Percentiles rank a stretch among this genome's conserved stretches.
Conservation (phyloP, 2,113 vertebrate species). For the Lasiurus cinereus region DNA sequence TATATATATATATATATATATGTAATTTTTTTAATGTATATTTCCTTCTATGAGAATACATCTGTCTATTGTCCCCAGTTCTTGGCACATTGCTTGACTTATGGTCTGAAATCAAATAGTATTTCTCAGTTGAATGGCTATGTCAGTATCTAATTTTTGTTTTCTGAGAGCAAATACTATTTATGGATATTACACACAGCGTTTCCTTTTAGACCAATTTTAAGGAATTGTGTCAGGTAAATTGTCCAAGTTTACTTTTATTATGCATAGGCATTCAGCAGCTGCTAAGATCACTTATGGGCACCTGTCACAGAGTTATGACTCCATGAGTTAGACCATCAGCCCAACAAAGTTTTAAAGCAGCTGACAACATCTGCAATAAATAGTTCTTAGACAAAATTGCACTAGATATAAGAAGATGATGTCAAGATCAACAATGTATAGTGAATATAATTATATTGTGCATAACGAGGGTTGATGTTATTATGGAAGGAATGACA, state of each 20-base stretch:
- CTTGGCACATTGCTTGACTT: neutral
- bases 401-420: neutral
- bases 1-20: neutral
- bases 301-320: neutral
- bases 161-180: neutral
- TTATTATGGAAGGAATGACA: neutral
- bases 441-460: neutral
- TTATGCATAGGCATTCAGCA: neutral
- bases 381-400: neutral
- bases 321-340: neutral
- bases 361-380: neutral
- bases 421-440: neutral
- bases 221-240: slow-evolving; percentile 17
- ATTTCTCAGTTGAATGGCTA: neutral
- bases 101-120: neutral
- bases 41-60: neutral
- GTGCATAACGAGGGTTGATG: neutral
- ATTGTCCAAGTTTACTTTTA: slow-evolving; percentile 6
- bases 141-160: neutral
- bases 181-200: neutral
- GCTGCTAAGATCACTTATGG: neutral
- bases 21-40: neutral
- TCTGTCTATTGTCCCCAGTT: neutral
- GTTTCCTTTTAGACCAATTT: slow-evolving; percentile 40
- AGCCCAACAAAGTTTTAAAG: neutral